Evolutionary conservation across 2,797 vertebrate genomes (phyloP), one percentile per base, ranked within the genome.

Genomic region (Emydoidea blandingii): DNA sequence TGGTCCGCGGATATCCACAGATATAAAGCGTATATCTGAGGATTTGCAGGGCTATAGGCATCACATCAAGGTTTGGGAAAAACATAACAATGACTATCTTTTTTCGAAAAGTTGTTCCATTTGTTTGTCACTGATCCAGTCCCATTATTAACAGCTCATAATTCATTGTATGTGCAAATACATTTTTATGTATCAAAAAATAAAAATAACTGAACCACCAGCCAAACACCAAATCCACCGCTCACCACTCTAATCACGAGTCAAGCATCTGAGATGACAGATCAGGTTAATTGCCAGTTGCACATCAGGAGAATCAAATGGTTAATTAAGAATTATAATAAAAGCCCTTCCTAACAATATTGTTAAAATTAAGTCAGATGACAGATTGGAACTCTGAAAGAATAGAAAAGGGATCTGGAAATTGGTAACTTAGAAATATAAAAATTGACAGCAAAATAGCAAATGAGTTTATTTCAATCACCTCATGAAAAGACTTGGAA

Each of bases 151-250:
- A 59, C 57, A 0, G 2, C 18, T 81, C 11, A 50, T 94, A 81
- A 86, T 57, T 68, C 2, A 68, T 68, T 54, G 21, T 54, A 68
- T 2, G 0, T 56, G 34, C 10, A 88, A 91, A 96, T 93, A 76
- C 4, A 88, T 89, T 44, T 37, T 80, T 90, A 87, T 79, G 15
- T 0, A 0, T 74, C 47, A 91, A 92, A 92, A 79, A 92, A 83
- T 59, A 65, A 12, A 92, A 87, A 14, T 54, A 83, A 86, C 79
- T 91, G 83, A 91, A 84, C 95, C 49, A 91, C 8, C 65, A 93
- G 54, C 86, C 81, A 93, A 96, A 86, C 5, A 90, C 16, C 57
- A 90, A 84, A 97, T 95, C 54, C 54, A 92, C 11, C 62, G 8
- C n/a, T 72, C 37, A 72, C 25, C 34, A 89, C 87, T 93, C 57